Evolutionary conservation across 92 coral and sea anemone species (phyloP).

Genomic region (Galaxea fascicularis): DNA sequence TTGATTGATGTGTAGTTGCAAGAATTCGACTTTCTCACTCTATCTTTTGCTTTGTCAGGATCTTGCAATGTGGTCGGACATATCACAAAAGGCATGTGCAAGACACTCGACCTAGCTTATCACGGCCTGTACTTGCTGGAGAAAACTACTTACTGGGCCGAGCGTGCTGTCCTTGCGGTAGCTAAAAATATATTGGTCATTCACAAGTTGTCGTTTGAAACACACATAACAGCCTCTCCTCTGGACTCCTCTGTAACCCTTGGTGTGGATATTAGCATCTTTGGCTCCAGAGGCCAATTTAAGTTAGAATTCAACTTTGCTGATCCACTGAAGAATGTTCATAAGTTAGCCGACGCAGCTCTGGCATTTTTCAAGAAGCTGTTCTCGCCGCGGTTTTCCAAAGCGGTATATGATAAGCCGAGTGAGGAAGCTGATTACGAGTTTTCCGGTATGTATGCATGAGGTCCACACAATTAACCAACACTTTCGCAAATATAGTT

Average conservation of each 20-base stretch:
- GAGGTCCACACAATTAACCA: neutral
- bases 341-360: slow-evolving; percentile 68
- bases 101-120: slow-evolving; percentile 74
- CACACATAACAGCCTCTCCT: slow-evolving; percentile 68
- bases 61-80: slow-evolving; percentile 76
- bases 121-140: slow-evolving; percentile 71
- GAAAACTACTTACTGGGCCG: slow-evolving; percentile 79
- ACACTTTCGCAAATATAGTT: neutral
- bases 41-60: slow-evolving; percentile 26
- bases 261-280: slow-evolving; percentile 75
- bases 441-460: slow-evolving; percentile 64
- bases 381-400: slow-evolving; percentile 70
- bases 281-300: slow-evolving; percentile 70
- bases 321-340: slow-evolving; percentile 69
- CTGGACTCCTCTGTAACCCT: slow-evolving; percentile 64
- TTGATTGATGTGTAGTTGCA: neutral
- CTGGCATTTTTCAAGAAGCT: slow-evolving; percentile 66
- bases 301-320: slow-evolving; percentile 79
- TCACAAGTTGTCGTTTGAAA: slow-evolving; percentile 69
- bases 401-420: slow-evolving; percentile 72
- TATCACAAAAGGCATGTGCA: slow-evolving; percentile 82
- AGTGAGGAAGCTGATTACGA: slow-evolving; percentile 74
- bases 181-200: slow-evolving; percentile 67
- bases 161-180: slow-evolving; percentile 66
- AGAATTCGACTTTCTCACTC: neutral